phyloP scores from a whole-genome alignment of 1,140 invertebrate genomes.

The Bactericera cockerelli region DNA sequence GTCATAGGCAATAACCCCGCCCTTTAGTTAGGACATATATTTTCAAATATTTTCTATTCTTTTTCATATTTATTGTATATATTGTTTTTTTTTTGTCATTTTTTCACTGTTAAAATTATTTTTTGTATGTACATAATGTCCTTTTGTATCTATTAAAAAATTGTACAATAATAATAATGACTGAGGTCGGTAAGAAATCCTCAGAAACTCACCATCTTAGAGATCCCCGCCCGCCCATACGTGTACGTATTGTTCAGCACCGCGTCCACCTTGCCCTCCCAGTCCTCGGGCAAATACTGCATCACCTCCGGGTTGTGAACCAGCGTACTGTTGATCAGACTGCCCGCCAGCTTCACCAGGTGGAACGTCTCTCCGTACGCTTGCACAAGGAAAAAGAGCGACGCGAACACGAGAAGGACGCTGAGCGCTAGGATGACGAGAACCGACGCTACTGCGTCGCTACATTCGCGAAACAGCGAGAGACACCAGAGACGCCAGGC shows the following conservation, averaged over 20 bases:
- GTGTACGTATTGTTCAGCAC: slow-evolving; percentile 82
- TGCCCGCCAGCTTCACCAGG: slow-evolving; percentile 71
- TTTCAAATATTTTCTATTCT: too few species aligned
- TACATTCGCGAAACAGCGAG: slow-evolving; percentile 31
- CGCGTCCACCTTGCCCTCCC: slow-evolving; percentile 66
- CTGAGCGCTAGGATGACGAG: slow-evolving; percentile 39
- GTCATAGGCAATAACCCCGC: too few species aligned
- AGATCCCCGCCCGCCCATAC: slow-evolving; percentile 74
- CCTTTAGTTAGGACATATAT: too few species aligned
- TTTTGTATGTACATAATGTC: too few species aligned
- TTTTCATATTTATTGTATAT: too few species aligned
- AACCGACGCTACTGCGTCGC: slow-evolving; percentile 41
- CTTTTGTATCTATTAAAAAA: too few species aligned
- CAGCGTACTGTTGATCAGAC: slow-evolving; percentile 77
- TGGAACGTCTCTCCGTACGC: slow-evolving; percentile 91
- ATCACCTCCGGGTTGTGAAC: slow-evolving; percentile 74
- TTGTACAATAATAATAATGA: too few species aligned
- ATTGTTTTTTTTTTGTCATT: too few species aligned
- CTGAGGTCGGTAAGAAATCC: too few species aligned
- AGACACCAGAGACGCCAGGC: not conserved
- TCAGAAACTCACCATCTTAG: slow-evolving; percentile 50
- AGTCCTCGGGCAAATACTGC: slow-evolving; percentile 47
- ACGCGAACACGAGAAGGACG: slow-evolving; percentile 32
- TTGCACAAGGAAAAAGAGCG: slow-evolving; percentile 49
- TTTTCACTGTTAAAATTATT: too few species aligned